phyloP scores from a whole-genome alignment of 2,113 vertebrate genomes.

The Myotis lucifugus region DNA sequence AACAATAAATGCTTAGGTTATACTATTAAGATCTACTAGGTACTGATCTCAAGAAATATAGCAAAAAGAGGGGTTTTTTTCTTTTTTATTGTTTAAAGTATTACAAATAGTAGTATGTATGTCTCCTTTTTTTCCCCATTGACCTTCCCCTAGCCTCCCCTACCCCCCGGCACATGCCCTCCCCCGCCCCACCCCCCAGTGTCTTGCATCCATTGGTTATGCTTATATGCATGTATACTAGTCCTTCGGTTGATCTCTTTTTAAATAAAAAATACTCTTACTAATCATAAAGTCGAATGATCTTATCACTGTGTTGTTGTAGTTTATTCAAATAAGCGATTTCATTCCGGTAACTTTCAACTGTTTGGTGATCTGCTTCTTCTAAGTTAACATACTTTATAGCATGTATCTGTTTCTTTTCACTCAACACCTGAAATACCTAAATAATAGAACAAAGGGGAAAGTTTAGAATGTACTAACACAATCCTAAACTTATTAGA shows the following conservation, averaged over 20 bases:
- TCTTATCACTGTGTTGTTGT: constrained; percentile 96
- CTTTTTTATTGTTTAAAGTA: too few species aligned
- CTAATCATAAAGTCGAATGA: constrained; percentile 97
- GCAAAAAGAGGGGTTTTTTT: neutral
- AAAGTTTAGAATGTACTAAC: constrained; percentile 28
- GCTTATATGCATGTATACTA: too few species aligned
- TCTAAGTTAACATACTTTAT: constrained; percentile 95
- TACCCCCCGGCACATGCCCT: too few species aligned
- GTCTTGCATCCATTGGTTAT: too few species aligned
- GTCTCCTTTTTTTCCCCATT: too few species aligned
- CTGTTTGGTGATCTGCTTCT: constrained; percentile 93
- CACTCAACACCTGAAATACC: constrained; percentile 97
- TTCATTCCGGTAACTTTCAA: constrained; percentile 97
- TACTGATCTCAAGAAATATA: constrained; percentile 38
- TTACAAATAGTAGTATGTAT: too few species aligned
- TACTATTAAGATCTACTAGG: constrained; percentile 24
- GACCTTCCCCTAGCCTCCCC: too few species aligned
- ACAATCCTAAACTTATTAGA: neutral
- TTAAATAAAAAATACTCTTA: constrained; percentile 82
- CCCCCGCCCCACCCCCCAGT: too few species aligned
- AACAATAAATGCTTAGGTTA: constrained; percentile 32
- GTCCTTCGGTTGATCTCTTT: neutral
- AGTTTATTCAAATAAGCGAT: constrained; percentile 95
- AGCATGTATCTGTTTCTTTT: constrained; percentile 94
- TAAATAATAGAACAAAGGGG: constrained; percentile 71